Conservation (phyloP, 2,113 vertebrate species). For the Motacilla tschutschensis region DNA sequence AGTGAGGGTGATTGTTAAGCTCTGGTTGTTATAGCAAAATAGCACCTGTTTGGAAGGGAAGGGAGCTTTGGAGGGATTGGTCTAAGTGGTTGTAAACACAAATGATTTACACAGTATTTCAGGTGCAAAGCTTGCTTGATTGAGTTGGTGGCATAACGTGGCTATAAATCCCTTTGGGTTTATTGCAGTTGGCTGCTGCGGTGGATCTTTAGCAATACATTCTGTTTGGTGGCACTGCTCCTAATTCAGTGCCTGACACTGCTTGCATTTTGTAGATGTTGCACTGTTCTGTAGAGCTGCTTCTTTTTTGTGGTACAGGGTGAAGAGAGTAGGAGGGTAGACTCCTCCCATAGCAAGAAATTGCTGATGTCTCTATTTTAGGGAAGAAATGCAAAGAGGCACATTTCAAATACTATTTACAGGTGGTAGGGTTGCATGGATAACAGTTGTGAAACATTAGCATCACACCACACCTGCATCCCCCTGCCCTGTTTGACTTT, state of each 20-base stretch:
- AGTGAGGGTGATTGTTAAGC: neutral
- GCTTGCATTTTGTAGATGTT: conserved; percentile 4
- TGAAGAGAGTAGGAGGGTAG: neutral
- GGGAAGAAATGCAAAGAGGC: neutral
- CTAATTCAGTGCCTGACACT: neutral
- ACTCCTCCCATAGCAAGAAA: neutral
- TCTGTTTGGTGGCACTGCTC: neutral
- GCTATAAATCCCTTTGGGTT: conserved; percentile 8
- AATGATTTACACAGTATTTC: conserved; percentile 13
- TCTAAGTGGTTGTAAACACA: neutral
- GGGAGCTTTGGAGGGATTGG: neutral
- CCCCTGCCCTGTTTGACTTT: neutral
- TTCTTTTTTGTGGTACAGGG: neutral
- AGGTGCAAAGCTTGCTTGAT: neutral
- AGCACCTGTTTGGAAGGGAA: neutral
- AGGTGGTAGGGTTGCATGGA: neutral
- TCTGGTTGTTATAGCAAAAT: neutral
- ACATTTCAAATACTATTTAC: neutral
- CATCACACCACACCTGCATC: neutral
- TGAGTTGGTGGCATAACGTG: neutral
- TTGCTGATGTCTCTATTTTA: neutral
- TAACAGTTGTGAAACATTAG: neutral
- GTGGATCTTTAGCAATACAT: neutral
- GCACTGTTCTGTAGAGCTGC: neutral
- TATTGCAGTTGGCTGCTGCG: neutral